Percentiles rank a stretch among this genome's conserved stretches.
These are phyloP conservation scores for Ornithorhynchus anatinus DNA, from an alignment of 2,113 vertebrate genomes.

Conservation along the genomic window DNA sequence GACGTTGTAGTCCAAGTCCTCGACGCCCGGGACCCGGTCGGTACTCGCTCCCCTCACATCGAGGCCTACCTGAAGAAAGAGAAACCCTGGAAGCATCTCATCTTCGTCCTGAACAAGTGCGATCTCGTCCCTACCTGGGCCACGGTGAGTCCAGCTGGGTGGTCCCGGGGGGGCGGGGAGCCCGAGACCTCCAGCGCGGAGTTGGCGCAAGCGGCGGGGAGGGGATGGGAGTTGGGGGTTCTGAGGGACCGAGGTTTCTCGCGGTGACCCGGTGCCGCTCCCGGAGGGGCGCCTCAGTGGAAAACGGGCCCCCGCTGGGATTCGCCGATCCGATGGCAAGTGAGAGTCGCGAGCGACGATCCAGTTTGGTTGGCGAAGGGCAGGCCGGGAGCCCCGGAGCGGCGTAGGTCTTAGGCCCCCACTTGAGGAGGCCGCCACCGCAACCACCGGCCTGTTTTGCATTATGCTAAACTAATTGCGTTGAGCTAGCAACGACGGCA, in stretches of 20 bases:
- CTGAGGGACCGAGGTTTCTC: too few species aligned
- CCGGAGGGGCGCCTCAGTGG: conserved; percentile 19
- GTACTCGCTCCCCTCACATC: conserved; percentile 91
- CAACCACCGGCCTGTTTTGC: conserved; percentile 41
- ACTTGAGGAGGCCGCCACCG: conserved; percentile 25
- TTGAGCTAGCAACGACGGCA: conserved; percentile 46
- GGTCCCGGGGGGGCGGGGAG: conserved; percentile 4
- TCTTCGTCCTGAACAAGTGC: conserved; percentile 98
- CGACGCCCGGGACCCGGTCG: conserved; percentile 94
- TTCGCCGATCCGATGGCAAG: too few species aligned
- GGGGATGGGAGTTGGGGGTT: too few species aligned
- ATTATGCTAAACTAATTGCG: conserved; percentile 44
- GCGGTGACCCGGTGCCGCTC: too few species aligned
- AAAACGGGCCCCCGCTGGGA: conserved; percentile 20
- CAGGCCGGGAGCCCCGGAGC: conserved; percentile 14
- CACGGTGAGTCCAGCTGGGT: conserved; percentile 77
- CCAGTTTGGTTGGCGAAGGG: too few species aligned
- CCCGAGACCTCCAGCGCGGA: too few species aligned
- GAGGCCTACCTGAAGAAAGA: conserved; percentile 95
- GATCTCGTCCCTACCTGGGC: conserved; percentile 97
- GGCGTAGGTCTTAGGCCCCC: not conserved
- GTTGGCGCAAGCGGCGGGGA: too few species aligned
- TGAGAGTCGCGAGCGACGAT: too few species aligned
- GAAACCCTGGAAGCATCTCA: conserved; percentile 95
- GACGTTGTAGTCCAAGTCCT: conserved; percentile 98